Percentiles rank a stretch among this genome's conserved stretches.
Evolutionary conservation across 2,888 invertebrate genomes (phyloP).

Genomic region (Lepidochitona cinerea): DNA sequence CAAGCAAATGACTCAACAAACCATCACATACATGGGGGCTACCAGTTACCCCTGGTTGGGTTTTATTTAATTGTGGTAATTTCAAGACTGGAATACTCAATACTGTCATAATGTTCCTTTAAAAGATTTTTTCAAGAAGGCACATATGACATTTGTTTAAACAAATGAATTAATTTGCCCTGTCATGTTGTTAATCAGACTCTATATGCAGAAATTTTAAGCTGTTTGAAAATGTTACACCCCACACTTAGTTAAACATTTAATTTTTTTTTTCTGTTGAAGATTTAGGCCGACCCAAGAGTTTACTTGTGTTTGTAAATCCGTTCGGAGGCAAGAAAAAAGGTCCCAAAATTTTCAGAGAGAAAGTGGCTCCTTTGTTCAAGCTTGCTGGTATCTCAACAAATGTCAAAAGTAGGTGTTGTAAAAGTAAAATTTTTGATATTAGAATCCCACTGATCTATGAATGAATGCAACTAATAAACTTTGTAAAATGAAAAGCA

Average conservation of each 20-base stretch:
- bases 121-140: not conserved
- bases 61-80: too few relatives aligned
- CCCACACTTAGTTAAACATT: too few relatives aligned
- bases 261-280: constrained; percentile 31
- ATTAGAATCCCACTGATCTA: not conserved
- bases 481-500: not conserved
- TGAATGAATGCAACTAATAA: not conserved
- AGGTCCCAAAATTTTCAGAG: constrained; percentile 81
- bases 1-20: too few relatives aligned
- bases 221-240: too few relatives aligned
- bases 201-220: too few relatives aligned
- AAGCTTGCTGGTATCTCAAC: constrained; percentile 71
- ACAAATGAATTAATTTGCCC: too few relatives aligned
- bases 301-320: constrained; percentile 84
- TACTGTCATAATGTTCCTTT: too few relatives aligned
- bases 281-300: constrained; percentile 78
- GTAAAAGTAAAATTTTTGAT: not conserved
- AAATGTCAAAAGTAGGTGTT: constrained; percentile 74
- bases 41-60: too few relatives aligned
- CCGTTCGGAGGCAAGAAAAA: constrained; percentile 86
- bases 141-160: not conserved
- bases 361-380: constrained; percentile 76
- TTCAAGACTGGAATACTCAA: too few relatives aligned
- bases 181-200: too few relatives aligned
- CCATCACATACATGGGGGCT: too few relatives aligned